These are phyloP conservation scores for Hylomyscus alleni DNA, from an alignment of 2,797 vertebrate genomes.

Conservation along the genomic window DNA sequence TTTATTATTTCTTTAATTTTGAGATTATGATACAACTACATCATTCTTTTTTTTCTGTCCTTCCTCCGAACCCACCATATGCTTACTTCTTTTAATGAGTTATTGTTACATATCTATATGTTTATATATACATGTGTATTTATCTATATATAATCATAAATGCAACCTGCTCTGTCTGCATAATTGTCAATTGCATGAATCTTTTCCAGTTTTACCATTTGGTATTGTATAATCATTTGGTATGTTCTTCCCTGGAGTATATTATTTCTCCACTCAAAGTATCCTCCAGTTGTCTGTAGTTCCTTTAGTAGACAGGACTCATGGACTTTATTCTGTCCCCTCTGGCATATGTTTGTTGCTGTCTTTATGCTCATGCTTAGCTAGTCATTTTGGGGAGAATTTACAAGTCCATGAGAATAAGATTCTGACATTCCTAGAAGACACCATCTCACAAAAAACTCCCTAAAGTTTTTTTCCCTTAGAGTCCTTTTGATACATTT, in stretches of 20 bases:
- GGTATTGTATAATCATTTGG: too few species aligned
- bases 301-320: background rate
- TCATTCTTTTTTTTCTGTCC: background rate
- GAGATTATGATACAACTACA: too few species aligned
- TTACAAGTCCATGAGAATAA: background rate
- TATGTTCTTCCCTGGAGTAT: background rate
- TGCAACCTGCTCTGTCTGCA: background rate
- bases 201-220: background rate
- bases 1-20: background rate
- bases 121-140: background rate
- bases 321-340: background rate
- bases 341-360: background rate
- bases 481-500: too few species aligned
- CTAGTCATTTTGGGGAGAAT: background rate
- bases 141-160: background rate
- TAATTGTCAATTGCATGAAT: too few species aligned
- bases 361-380: background rate
- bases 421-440: background rate
- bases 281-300: background rate
- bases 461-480: background rate
- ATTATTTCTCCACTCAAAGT: background rate
- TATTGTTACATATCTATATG: background rate
- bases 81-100: background rate
- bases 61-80: background rate
- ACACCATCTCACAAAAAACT: background rate